Evolutionary conservation across 2,113 vertebrate genomes (phyloP), one percentile per base, ranked within the genome.

Genomic region (Tricholaema leucomelas): DNA sequence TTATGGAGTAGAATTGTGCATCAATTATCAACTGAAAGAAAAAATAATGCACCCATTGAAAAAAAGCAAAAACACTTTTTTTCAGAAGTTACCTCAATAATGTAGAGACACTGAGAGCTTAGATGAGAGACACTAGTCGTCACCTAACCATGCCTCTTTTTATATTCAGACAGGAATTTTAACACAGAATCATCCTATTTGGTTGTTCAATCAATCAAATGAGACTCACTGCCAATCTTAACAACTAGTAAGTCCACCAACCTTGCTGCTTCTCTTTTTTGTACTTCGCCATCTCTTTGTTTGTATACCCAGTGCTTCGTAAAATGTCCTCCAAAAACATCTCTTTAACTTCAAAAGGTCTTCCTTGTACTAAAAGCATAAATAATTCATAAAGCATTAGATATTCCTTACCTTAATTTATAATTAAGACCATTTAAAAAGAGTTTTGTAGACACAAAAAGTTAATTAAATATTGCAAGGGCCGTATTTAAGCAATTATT

Each of bases 311-410:
- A 24, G 98, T 99, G 65, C 97, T 98, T 93, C 96, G 97, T 93
- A 99, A 97, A 91, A 99, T 97, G 82, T 99, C 99, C 96, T 99
- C 99, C 88, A 99, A 88, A 97, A 99, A 99, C 92, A 99, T 93
- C 88, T 99, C 98, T 88, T 98, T 98, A 77, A 99, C 99, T 88
- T 99, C 99, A 98, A 98, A 99, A 46, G 97, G 98, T 95, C 97
- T 98, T 95, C 99, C 99, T 96, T 98, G 98, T 93, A 99, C 98
- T 98, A 94, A 84, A 97, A 97, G 88, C 1, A 80, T n/a, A 95
- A 94, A 79, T 33, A 77, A 78, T 36, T 76, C 2, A 78, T 12
- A 12, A 25, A 46, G 60, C 24, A 72, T 63, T 64, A 78, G 38
- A 36, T 36, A 80, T 15, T 72, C 4, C 4, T 25, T 52, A 33